These are phyloP conservation scores for Drosophila sp. DNA, from an alignment of 1,140 invertebrate genomes.

Conservation along the genomic window DNA sequence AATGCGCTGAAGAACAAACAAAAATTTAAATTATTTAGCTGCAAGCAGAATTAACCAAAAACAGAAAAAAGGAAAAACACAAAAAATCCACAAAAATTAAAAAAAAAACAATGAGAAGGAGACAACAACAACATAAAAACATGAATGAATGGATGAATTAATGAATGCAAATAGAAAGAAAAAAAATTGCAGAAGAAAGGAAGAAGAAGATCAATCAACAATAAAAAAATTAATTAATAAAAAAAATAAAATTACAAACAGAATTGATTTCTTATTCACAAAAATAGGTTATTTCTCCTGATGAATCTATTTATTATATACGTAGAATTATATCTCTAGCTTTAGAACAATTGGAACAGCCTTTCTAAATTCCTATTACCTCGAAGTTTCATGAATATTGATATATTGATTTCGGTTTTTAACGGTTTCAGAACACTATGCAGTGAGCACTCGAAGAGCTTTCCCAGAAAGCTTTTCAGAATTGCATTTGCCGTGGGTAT, in stretches of 20 bases:
- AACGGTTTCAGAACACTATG: conserved; percentile 28
- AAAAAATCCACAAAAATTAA: conserved; percentile 22
- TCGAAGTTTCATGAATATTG: not conserved
- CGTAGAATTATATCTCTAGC: no score
- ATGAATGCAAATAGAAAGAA: conserved; percentile 6
- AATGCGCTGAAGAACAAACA: conserved; percentile 47
- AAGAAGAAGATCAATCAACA: conserved; percentile 70
- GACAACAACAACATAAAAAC: conserved; percentile 33
- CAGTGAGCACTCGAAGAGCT: conserved; percentile 25
- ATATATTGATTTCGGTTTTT: conserved; percentile 23
- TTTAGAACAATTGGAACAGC: no score
- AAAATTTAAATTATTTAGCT: conserved; percentile 48
- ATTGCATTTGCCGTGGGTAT: not conserved
- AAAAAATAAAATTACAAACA: conserved; percentile 53
- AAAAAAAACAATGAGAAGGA: conserved; percentile 39
- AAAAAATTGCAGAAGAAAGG: conserved; percentile 52
- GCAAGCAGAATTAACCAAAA: conserved; percentile 69
- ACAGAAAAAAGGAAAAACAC: conserved; percentile 39
- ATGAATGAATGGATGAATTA: conserved; percentile 39
- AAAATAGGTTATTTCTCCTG: not conserved
- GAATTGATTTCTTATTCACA: conserved; percentile 24
- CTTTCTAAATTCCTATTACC: no score
- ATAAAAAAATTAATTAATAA: conserved; percentile 68
- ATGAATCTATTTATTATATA: no score
- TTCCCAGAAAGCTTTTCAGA: conserved; percentile 10